Evolutionary conservation across 2,888 invertebrate genomes (phyloP).

Genomic region (Cantharis lateralis): DNA sequence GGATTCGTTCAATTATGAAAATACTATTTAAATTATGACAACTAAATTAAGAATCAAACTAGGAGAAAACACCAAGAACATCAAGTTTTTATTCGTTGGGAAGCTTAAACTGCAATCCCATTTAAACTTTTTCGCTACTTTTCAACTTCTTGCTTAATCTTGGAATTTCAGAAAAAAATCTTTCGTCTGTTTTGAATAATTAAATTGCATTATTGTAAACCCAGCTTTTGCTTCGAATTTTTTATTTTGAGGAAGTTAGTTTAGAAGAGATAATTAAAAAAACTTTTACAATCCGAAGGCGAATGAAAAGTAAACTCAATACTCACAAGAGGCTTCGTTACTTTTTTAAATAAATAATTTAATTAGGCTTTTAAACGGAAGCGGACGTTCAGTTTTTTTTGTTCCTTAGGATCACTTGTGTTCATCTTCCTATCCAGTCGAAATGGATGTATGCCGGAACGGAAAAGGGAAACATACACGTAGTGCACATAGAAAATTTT

Average conservation of each 20-base stretch:
- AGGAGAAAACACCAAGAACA: not conserved
- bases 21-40: not conserved
- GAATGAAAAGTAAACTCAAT: not conserved
- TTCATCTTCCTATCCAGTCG: conserved; percentile 94
- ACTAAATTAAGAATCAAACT: not conserved
- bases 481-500: conserved; percentile 96
- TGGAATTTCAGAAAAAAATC: not conserved
- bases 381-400: not conserved
- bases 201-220: not conserved
- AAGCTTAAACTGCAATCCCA: not conserved
- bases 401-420: conserved; percentile 82
- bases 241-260: not conserved
- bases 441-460: conserved; percentile 99
- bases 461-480: conserved; percentile 96
- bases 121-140: not conserved
- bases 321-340: not conserved
- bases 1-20: not conserved
- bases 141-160: not conserved
- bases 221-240: not conserved
- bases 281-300: not conserved
- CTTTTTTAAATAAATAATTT: not conserved
- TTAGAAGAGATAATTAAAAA: not conserved
- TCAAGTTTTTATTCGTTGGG: not conserved
- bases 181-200: not conserved
- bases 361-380: not conserved